Conservation (phyloP, 2,888 invertebrate species). For the Drosophila mercatorum region DNA sequence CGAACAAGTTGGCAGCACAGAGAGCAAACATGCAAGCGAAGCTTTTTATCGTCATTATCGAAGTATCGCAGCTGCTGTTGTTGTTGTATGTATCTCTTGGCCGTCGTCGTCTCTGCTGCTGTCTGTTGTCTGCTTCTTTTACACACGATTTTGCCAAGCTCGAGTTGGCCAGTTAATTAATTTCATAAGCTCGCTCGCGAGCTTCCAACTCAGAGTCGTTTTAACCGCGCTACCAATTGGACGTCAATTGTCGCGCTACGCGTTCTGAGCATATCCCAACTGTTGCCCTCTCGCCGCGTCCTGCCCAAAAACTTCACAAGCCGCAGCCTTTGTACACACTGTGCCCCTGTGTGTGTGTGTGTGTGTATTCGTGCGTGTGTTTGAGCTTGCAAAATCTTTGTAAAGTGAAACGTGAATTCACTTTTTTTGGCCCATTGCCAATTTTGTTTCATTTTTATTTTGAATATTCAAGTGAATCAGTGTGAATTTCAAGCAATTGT, state of each 20-base stretch:
- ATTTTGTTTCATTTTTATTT: conserved; percentile 26
- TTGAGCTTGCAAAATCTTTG: conserved; percentile 52
- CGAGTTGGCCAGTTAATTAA: conserved; percentile 75
- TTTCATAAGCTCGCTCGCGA: conserved; percentile 60
- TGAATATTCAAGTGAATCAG: conserved; percentile 38
- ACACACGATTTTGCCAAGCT: conserved; percentile 58
- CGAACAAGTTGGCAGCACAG: conserved; percentile 35
- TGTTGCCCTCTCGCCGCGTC: conserved; percentile 38
- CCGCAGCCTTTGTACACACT: conserved; percentile 37
- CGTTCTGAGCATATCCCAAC: conserved; percentile 10
- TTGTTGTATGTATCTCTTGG: conserved; percentile 36
- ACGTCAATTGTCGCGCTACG: conserved; percentile 56
- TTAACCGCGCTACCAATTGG: conserved; percentile 66
- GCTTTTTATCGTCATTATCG: conserved; percentile 42
- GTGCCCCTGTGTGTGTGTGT: background rate
- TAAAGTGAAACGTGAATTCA: conserved; percentile 63
- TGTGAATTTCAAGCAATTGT: conserved; percentile 55
- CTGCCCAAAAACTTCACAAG: conserved; percentile 23
- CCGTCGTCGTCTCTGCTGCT: conserved; percentile 10
- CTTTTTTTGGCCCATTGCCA: conserved; percentile 36
- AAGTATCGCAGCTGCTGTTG: conserved; percentile 27
- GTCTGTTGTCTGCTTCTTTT: conserved; percentile 32
- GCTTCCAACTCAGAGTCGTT: conserved; percentile 62
- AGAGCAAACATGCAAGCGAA: conserved; percentile 25
- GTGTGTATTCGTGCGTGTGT: conserved; percentile 12